Evolutionary conservation across 1,140 invertebrate species (phyloP).

Genomic region (Papilio polyxenes): DNA sequence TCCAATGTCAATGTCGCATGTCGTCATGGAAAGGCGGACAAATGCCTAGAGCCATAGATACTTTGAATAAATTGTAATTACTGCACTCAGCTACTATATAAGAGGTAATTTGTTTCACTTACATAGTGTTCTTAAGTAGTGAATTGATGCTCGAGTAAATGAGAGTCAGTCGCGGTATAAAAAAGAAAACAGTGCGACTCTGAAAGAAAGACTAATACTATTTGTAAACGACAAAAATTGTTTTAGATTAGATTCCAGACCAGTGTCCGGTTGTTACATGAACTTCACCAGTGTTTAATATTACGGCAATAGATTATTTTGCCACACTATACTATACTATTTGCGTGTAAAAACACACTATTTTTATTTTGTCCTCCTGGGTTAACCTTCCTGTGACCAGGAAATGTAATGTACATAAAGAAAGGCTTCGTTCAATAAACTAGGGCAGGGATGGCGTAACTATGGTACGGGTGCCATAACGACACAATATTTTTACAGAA

Average conservation of each 20-base stretch:
- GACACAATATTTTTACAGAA: too few species aligned
- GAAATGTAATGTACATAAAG: too few species aligned
- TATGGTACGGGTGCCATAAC: too few species aligned
- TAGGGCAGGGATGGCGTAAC: too few species aligned
- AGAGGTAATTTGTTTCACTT: neutral
- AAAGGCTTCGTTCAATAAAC: neutral
- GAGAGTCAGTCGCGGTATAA: neutral
- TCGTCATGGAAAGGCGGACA: constrained; percentile 36
- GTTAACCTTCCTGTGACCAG: too few species aligned
- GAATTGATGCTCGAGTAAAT: neutral
- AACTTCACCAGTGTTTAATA: neutral
- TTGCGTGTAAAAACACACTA: too few species aligned
- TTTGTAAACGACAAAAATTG: neutral
- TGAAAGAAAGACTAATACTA: neutral
- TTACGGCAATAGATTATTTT: neutral
- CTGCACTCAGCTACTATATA: constrained; percentile 44
- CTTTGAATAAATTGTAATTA: constrained; percentile 55
- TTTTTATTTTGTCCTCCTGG: too few species aligned
- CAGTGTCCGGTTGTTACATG: neutral
- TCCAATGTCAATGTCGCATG: constrained; percentile 53
- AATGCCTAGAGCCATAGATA: constrained; percentile 46
- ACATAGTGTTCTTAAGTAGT: neutral
- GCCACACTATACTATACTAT: neutral
- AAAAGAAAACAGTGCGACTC: neutral
- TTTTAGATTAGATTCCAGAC: neutral